phyloP scores from a whole-genome alignment of 2,113 vertebrate genomes.

The Parotia lawesii region DNA sequence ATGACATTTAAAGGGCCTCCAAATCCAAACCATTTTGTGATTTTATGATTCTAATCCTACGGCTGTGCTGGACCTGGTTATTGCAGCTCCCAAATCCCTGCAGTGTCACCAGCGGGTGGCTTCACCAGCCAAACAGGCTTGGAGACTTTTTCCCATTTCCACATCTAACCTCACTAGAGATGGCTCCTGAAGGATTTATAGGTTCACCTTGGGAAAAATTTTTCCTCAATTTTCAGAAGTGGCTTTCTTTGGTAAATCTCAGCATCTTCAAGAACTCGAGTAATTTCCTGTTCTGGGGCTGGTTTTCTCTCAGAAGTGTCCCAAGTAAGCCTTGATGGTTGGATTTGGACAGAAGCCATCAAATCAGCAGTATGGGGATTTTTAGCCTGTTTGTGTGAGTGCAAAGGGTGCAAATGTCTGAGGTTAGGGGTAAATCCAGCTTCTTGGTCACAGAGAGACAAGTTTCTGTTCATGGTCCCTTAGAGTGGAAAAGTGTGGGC shows the following conservation, averaged over 20 bases:
- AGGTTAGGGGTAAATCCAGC: background rate
- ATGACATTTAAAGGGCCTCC: background rate
- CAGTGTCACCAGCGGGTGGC: too few relatives aligned
- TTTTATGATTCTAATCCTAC: background rate
- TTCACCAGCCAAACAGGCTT: background rate
- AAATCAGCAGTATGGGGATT: background rate
- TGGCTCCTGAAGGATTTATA: background rate
- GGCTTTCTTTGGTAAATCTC: background rate
- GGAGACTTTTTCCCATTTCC: background rate
- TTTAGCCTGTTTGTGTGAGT: background rate
- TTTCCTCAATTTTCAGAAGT: background rate
- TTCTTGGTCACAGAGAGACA: too few relatives aligned
- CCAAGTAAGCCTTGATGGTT: background rate
- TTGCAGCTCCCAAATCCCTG: background rate
- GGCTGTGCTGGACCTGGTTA: background rate
- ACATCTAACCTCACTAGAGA: fast-evolving
- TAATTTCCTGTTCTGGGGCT: background rate
- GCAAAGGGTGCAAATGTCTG: background rate
- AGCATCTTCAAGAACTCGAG: background rate
- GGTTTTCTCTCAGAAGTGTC: background rate
- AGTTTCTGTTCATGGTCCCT: background rate
- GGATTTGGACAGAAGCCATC: background rate
- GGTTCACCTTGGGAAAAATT: background rate
- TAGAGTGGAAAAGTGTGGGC: background rate
- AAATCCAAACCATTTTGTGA: background rate